Evolutionary conservation across 1,140 invertebrate genomes (phyloP).

Genomic region (Papilio glaucus): DNA sequence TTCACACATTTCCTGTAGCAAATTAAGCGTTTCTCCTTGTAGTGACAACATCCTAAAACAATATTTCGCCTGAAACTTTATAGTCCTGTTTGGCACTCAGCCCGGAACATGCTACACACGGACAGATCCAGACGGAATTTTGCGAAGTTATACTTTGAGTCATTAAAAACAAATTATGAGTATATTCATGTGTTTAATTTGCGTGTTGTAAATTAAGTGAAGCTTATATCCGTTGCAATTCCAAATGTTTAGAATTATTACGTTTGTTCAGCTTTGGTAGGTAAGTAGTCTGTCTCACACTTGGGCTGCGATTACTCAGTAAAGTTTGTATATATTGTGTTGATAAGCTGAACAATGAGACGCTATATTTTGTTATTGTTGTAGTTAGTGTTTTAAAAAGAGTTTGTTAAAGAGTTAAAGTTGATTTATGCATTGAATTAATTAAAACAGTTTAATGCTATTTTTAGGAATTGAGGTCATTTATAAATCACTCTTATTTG

Average conservation of each 20-base stretch:
- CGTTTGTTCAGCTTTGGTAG: too few species aligned
- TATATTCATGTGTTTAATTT: neutral
- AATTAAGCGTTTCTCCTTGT: conserved; percentile 22
- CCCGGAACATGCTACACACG: conserved; percentile 1
- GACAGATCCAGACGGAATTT: conserved; percentile 1
- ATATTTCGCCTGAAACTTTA: conserved; percentile 18
- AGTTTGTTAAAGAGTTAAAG: too few species aligned
- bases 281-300: too few species aligned
- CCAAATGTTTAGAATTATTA: neutral
- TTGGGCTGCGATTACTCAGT: too few species aligned
- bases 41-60: conserved; percentile 20
- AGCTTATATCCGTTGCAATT: neutral
- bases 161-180: neutral
- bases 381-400: too few species aligned
- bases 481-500: too few species aligned
- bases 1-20: conserved; percentile 1
- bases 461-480: too few species aligned
- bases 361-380: too few species aligned
- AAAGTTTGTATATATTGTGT: too few species aligned
- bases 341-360: too few species aligned
- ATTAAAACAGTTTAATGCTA: too few species aligned
- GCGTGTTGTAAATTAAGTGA: neutral
- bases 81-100: conserved; percentile 17
- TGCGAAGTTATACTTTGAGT: conserved; percentile 4
- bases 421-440: too few species aligned